Conservation (phyloP, 1,140 invertebrate genomes). For the Papilio aristodemus region DNA sequence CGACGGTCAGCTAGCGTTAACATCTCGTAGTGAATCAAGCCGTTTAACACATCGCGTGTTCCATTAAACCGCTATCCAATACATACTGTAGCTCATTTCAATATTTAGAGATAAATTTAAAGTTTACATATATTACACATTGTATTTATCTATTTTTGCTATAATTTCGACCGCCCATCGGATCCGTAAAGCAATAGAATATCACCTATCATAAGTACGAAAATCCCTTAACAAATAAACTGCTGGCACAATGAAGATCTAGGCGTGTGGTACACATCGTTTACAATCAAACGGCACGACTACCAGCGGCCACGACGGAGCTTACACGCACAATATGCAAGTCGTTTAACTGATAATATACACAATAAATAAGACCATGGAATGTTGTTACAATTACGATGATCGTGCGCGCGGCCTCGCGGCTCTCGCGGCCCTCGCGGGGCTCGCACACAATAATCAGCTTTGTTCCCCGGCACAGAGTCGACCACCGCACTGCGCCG, state of each 20-base stretch:
- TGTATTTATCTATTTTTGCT: slow-evolving; percentile 72
- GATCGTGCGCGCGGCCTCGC: background rate
- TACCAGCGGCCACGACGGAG: slow-evolving; percentile 50
- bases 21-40: slow-evolving; percentile 68
- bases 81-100: slow-evolving; percentile 43
- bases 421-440: too few species aligned
- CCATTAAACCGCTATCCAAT: slow-evolving; percentile 48
- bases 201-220: slow-evolving; percentile 77
- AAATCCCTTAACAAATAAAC: slow-evolving; percentile 71
- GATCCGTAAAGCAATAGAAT: slow-evolving; percentile 68
- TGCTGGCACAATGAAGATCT: slow-evolving; percentile 78
- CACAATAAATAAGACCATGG: slow-evolving; percentile 80
- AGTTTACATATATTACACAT: slow-evolving; percentile 75
- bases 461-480: background rate
- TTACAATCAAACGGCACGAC: slow-evolving; percentile 61
- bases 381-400: slow-evolving; percentile 72
- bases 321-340: slow-evolving; percentile 78
- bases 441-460: too few species aligned
- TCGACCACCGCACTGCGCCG: slow-evolving; percentile 30
- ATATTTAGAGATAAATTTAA: slow-evolving; percentile 52
- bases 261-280: slow-evolving; percentile 69
- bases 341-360: slow-evolving; percentile 71
- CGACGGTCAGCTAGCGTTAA: slow-evolving; percentile 75
- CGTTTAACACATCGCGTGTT: slow-evolving; percentile 67
- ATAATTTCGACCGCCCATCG: slow-evolving; percentile 72